Conservation (phyloP, 2,888 invertebrate genomes). For the Blera fallax region DNA sequence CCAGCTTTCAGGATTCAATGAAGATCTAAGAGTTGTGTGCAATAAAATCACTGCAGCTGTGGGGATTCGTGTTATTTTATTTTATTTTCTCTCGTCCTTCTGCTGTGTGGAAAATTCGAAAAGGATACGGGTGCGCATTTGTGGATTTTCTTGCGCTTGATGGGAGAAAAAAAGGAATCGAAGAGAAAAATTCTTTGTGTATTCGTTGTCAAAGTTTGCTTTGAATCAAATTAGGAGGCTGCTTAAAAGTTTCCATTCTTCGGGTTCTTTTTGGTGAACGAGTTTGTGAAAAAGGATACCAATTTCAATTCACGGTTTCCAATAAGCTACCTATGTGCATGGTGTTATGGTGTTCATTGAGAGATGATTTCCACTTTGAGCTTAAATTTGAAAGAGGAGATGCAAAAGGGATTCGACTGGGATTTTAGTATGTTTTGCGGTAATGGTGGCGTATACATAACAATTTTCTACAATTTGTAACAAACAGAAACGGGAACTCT, state of each 20-base stretch:
- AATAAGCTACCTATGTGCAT: background rate
- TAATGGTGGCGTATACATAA: background rate
- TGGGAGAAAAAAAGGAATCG: conserved; percentile 7
- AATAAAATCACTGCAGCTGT: conserved; percentile 61
- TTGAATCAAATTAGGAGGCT: conserved; percentile 67
- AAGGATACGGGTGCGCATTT: conserved; percentile 62
- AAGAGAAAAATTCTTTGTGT: conserved; percentile 25
- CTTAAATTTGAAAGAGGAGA: background rate
- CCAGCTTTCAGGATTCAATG: conserved; percentile 3
- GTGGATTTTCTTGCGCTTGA: conserved; percentile 36
- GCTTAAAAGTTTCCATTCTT: conserved; percentile 52
- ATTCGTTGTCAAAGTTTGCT: conserved; percentile 62
- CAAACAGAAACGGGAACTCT: no score
- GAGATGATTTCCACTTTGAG: background rate
- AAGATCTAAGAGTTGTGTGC: conserved; percentile 43
- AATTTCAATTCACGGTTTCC: conserved; percentile 4
- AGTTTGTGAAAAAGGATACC: conserved; percentile 13
- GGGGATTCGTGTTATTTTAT: conserved; percentile 1
- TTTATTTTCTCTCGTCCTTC: background rate
- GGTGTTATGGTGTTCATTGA: background rate
- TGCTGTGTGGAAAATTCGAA: conserved; percentile 6
- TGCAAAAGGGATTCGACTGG: no score
- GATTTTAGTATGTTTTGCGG: background rate
- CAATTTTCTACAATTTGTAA: no score
- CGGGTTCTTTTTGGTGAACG: background rate